Evolutionary conservation across 2,113 vertebrate genomes (phyloP).

Genomic region (Amazona vittata): DNA sequence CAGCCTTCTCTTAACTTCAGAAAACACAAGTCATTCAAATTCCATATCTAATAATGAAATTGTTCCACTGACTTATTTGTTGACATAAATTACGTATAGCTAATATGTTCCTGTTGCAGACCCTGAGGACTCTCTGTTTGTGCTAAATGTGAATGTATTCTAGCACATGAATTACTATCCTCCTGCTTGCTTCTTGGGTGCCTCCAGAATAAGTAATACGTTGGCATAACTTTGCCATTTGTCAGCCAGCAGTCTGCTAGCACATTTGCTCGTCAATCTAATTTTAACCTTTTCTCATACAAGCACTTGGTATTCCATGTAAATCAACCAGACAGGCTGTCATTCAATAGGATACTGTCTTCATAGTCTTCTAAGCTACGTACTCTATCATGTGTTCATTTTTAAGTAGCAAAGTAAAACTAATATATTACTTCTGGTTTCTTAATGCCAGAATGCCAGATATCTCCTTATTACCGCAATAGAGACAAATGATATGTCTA

Average conservation of each 20-base stretch:
- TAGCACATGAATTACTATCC: slow-evolving; percentile 74
- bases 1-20: not conserved
- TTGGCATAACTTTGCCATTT: slow-evolving; percentile 85
- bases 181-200: slow-evolving; percentile 71
- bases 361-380: slow-evolving; percentile 47
- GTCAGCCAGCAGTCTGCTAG: slow-evolving; percentile 84
- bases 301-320: slow-evolving; percentile 78
- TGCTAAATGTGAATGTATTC: slow-evolving; percentile 70
- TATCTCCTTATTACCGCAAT: slow-evolving; percentile 69
- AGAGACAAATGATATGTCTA: slow-evolving; percentile 68
- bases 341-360: slow-evolving; percentile 73
- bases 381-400: slow-evolving; percentile 41
- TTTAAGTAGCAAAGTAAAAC: slow-evolving; percentile 62
- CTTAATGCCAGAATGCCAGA: slow-evolving; percentile 71
- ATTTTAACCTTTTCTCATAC: slow-evolving; percentile 81
- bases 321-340: slow-evolving; percentile 82
- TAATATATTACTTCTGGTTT: slow-evolving; percentile 72
- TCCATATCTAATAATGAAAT: slow-evolving; percentile 15
- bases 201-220: slow-evolving; percentile 76
- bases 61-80: slow-evolving; percentile 25
- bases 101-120: slow-evolving; percentile 52
- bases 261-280: slow-evolving; percentile 88
- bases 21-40: slow-evolving; percentile 26
- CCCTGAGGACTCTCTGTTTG: slow-evolving; percentile 64
- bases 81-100: slow-evolving; percentile 54